Percentiles rank a stretch among this genome's conserved stretches.
Evolutionary conservation across 2,797 vertebrate genomes (phyloP).

Genomic region (Falco peregrinus): DNA sequence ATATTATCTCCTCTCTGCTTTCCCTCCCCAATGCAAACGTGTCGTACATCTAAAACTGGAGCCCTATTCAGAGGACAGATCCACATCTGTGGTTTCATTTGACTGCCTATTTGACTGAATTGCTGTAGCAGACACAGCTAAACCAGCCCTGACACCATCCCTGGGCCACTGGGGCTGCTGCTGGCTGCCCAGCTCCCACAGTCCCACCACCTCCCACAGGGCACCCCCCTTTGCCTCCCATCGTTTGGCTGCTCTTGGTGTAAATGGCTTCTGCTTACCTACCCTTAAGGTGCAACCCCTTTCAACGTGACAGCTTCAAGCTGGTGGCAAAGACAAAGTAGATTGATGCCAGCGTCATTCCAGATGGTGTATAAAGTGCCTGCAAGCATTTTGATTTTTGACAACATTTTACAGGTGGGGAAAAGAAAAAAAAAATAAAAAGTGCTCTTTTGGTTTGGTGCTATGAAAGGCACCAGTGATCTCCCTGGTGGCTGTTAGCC

Average conservation of each 20-base stretch:
- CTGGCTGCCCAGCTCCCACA: background rate
- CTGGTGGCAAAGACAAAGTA: background rate
- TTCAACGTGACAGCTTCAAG: background rate
- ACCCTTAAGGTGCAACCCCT: accelerated
- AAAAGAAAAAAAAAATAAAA: background rate
- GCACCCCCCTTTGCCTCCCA: accelerated
- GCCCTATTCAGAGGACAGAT: background rate
- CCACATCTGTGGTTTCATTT: accelerated
- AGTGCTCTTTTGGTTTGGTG: background rate
- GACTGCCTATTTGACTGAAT: background rate
- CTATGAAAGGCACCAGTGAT: background rate
- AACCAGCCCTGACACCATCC: accelerated
- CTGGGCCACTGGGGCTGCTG: background rate
- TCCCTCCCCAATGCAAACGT: background rate
- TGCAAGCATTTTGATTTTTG: background rate
- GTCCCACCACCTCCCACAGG: accelerated
- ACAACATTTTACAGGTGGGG: background rate
- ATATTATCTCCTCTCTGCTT: background rate
- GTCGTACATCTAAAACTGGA: accelerated
- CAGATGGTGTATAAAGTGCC: accelerated
- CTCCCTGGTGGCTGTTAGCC: background rate
- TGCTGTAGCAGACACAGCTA: background rate
- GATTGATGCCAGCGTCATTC: background rate
- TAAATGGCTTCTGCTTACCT: background rate
- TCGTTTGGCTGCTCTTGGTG: accelerated